These are phyloP conservation scores for Lepidostoma basale DNA, from an alignment of 1,140 invertebrate genomes.

Conservation along the genomic window DNA sequence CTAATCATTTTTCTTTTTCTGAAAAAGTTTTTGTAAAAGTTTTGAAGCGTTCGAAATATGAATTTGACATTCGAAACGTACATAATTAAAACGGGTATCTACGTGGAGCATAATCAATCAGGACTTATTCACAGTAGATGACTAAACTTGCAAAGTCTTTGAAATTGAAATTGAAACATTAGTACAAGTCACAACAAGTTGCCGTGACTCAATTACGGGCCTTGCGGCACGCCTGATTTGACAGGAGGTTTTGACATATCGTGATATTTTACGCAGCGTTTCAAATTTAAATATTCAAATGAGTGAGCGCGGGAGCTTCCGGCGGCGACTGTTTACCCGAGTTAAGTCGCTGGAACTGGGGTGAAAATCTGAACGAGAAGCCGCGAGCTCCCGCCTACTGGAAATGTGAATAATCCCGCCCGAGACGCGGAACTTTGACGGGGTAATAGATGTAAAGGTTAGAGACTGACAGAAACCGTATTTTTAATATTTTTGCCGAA, in stretches of 20 bases:
- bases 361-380: conserved; percentile 4
- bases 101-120: not conserved
- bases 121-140: not conserved
- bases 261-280: conserved; percentile 41
- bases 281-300: conserved; percentile 46
- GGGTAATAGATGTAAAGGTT: conserved; percentile 19
- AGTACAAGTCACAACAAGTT: conserved; percentile 21
- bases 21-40: too few relatives aligned
- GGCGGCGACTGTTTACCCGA: conserved; percentile 25
- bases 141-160: not conserved
- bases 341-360: conserved; percentile 27
- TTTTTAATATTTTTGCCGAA: too few relatives aligned
- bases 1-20: too few relatives aligned
- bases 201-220: conserved; percentile 8
- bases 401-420: not conserved
- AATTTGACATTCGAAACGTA: too few relatives aligned
- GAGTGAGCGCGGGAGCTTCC: conserved; percentile 28
- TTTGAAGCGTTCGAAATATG: too few relatives aligned
- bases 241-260: conserved; percentile 42
- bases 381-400: not conserved
- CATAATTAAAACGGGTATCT: not conserved
- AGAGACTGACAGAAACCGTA: too few relatives aligned
- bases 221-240: conserved; percentile 25
- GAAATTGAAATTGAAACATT: not conserved
- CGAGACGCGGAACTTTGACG: conserved; percentile 20